phyloP scores from a whole-genome alignment of 2,888 invertebrate genomes.

The Temnothorax ravouxi region DNA sequence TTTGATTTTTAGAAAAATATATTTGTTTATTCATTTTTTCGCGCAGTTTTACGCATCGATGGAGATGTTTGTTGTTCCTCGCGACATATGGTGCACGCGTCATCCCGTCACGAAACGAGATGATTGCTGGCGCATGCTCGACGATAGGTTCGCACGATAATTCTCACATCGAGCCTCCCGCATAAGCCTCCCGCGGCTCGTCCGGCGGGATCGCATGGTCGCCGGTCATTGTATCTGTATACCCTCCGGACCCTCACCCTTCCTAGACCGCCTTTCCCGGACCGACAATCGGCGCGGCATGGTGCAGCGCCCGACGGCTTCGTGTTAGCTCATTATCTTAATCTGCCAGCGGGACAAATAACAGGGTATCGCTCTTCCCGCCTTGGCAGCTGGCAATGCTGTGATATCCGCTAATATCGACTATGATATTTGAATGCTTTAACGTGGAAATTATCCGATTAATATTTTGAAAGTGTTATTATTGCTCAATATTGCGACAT shows the following conservation, averaged over 20 bases:
- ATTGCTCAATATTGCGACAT: not conserved
- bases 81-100: constrained; percentile 20
- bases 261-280: constrained; percentile 53
- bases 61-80: not conserved
- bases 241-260: constrained; percentile 49
- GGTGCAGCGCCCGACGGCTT: constrained; percentile 57
- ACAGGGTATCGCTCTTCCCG: constrained; percentile 72
- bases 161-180: constrained; percentile 64
- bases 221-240: constrained; percentile 75
- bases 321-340: constrained; percentile 83
- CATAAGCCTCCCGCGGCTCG: constrained; percentile 60
- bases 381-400: constrained; percentile 3
- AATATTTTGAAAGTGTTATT: not conserved
- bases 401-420: constrained; percentile 23
- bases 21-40: not conserved
- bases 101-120: constrained; percentile 31
- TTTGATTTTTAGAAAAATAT: not conserved
- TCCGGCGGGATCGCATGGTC: constrained; percentile 77
- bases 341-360: constrained; percentile 83
- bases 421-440: constrained; percentile 9
- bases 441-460: constrained; percentile 4
- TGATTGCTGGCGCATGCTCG: constrained; percentile 60
- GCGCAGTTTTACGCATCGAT: not conserved
- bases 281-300: constrained; percentile 63
- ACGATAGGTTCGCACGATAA: constrained; percentile 75